These are phyloP conservation scores for Alloplasta piceator DNA, from an alignment of 2,888 invertebrate genomes.

Conservation along the genomic window DNA sequence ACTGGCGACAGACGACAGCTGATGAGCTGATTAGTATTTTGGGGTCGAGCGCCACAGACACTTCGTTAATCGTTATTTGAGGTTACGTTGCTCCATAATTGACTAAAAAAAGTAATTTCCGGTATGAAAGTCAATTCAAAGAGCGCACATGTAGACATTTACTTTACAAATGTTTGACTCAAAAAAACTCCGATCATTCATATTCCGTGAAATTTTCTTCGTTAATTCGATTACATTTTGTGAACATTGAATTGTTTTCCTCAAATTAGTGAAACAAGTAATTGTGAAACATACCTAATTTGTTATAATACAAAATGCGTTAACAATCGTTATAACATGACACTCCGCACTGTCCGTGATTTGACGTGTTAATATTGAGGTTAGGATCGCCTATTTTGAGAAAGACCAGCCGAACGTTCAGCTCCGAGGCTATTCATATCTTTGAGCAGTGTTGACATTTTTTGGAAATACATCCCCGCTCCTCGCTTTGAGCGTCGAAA, in stretches of 20 bases:
- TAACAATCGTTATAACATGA: not conserved
- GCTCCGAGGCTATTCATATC: constrained; percentile 68
- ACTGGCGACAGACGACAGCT: too few species aligned
- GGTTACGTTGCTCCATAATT: too few species aligned
- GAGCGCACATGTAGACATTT: too few species aligned
- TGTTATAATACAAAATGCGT: not conserved
- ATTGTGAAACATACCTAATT: not conserved
- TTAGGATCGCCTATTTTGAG: constrained; percentile 60
- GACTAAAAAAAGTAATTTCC: too few species aligned
- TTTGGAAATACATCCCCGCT: constrained; percentile 43
- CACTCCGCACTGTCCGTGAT: not conserved
- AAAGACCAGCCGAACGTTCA: constrained; percentile 53
- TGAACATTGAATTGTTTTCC: not conserved
- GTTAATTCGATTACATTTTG: not conserved
- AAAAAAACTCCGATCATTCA: too few species aligned
- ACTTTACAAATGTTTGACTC: too few species aligned
- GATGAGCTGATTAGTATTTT: too few species aligned
- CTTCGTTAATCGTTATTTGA: too few species aligned
- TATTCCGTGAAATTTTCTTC: not conserved
- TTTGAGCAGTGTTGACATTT: constrained; percentile 45
- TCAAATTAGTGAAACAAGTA: too few species aligned
- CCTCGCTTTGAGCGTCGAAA: constrained; percentile 30
- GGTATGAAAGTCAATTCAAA: too few species aligned
- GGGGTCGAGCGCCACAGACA: too few species aligned
- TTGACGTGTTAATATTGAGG: constrained; percentile 49